Base-by-base conservation (phyloP, 2,888 invertebrate genomes). In the Stramonita haemastoma region DNA sequence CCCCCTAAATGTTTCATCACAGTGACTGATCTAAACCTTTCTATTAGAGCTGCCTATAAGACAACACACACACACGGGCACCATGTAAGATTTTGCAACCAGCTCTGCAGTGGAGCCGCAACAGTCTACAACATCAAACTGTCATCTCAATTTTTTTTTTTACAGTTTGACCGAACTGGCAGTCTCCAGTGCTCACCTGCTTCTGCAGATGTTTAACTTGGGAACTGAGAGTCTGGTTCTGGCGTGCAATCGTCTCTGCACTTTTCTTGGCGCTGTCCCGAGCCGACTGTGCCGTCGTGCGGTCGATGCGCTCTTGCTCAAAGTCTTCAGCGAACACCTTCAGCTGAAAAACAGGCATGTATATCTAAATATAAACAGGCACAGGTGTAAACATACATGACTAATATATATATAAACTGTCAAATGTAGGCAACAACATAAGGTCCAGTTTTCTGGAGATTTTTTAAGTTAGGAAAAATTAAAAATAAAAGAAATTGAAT, bases 291-390 rank as follows among this genome's bases (percentile, higher is more conserved):
- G 89, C 91, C 32, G 83, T 26, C 29, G 87, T 36, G 22, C 90
- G 87, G 60, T 91, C 91, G 66, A 88, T 34, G 2, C 87, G 87
- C 60, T 91, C 91, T 26, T 91, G 90, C 57, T 91, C 91, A 90
- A 91, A 91, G 73, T 91, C 91, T 79, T 91, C 90, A n/a, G 89
- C 86, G 86, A 89, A 91, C 36, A 91, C 84, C 32, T 88, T 91
- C 56, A 91, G 66, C 91, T 91, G 83, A n/a, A 36, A 36, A 46
- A 46, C 13, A 73, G 2, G n/a, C 22, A 73, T 73, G 26, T n/a
- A 73, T 2, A 26, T 11, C 36, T 73, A 32, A 32, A 79, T 32
- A 32, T n/a, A 77, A 77, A 17, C 15, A 57, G n/a, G n/a, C 11
- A 81, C 60, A 81, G 36, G 36, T 77, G 29, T 32, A 77, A 5